phyloP scores from a whole-genome alignment of 2,888 invertebrate genomes.

The Crioceris asparagi region DNA sequence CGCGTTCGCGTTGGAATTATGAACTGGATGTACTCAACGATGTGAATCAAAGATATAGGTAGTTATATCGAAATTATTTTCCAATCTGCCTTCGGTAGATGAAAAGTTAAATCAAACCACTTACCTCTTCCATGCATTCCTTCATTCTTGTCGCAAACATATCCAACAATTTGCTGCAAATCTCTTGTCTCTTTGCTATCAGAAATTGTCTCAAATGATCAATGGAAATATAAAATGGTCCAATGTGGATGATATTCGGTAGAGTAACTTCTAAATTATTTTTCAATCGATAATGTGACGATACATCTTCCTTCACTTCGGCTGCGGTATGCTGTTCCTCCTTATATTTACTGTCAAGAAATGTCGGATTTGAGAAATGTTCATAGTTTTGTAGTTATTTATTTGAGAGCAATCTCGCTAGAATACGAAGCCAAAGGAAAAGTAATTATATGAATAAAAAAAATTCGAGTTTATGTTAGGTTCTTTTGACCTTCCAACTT shows the following conservation, averaged over 20 bases:
- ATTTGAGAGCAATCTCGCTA: no score
- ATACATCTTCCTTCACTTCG: slow-evolving; percentile 62
- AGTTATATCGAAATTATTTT: no score
- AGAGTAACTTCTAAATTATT: slow-evolving; percentile 54
- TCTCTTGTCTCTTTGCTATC: slow-evolving; percentile 59
- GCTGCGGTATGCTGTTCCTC: slow-evolving; percentile 52
- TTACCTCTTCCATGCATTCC: slow-evolving; percentile 46
- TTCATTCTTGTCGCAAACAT: slow-evolving; percentile 63
- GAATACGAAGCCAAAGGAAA: no score
- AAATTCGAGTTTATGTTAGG: slow-evolving; percentile 3
- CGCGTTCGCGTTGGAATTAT: no score
- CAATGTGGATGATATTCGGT: slow-evolving; percentile 63
- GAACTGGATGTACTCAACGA: no score
- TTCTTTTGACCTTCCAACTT: not conserved
- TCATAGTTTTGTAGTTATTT: no score
- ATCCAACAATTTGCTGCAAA: slow-evolving; percentile 56
- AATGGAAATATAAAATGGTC: slow-evolving; percentile 63
- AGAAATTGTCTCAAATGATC: slow-evolving; percentile 55
- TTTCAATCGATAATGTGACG: slow-evolving; percentile 54
- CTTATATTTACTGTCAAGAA: slow-evolving; percentile 40
- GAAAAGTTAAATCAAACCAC: slow-evolving; percentile 1
- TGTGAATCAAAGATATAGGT: no score
- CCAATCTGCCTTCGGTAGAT: no score
- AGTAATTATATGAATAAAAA: no score
- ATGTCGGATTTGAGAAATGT: no score